These are phyloP conservation scores for Peromyscus nudipes DNA, from an alignment of 2,797 vertebrate genomes.

Conservation along the genomic window DNA sequence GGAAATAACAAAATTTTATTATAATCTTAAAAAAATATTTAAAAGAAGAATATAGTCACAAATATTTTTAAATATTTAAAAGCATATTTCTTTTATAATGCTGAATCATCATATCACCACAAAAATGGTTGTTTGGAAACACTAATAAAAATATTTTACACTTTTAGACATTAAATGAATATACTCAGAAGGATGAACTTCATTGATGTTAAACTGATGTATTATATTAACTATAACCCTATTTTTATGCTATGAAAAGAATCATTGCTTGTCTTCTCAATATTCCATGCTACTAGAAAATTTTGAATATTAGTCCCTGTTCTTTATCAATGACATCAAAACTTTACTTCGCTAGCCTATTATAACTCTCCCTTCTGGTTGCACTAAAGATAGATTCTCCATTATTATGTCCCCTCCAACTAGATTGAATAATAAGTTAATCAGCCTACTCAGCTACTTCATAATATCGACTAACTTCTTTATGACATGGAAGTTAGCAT, in stretches of 20 bases:
- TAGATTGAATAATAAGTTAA: neutral
- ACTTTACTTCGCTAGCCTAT: neutral
- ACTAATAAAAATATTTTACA: neutral
- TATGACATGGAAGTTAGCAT: neutral
- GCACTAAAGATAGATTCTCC: neutral
- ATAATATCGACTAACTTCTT: neutral
- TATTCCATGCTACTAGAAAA: neutral
- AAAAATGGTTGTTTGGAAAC: neutral
- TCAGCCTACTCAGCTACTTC: neutral
- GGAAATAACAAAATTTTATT: neutral
- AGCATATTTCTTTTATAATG: neutral
- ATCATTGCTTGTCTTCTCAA: neutral
- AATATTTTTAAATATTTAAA: neutral
- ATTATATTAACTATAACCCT: neutral
- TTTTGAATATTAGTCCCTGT: neutral
- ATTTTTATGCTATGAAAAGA: neutral
- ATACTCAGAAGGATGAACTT: neutral
- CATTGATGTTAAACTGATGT: neutral
- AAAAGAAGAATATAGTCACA: neutral
- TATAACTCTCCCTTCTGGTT: neutral
- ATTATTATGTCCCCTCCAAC: neutral
- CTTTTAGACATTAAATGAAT: neutral
- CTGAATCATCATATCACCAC: neutral
- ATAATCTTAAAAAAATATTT: neutral
- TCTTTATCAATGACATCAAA: neutral